Evolutionary conservation across 2,888 invertebrate species (phyloP), one percentile per base, ranked within the genome.

Genomic region (Campoletis raptor): DNA sequence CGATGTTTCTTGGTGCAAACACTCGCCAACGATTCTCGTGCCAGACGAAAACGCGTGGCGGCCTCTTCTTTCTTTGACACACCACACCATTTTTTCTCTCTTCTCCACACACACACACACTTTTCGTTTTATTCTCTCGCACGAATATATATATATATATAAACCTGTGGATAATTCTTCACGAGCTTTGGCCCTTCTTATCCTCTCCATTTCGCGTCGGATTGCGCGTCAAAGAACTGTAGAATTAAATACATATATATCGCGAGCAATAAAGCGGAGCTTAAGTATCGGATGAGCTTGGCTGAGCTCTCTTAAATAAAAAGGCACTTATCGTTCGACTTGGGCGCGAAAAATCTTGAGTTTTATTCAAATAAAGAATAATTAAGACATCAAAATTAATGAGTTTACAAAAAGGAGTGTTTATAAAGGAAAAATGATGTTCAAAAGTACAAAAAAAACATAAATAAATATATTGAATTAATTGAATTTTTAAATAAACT

Each of bases 1-100:
- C 91, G 80, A 85, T 83, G 91, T 64, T 24, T 85, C 74, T 21
- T 72, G 76, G 72, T 86, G 30, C 30, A 30, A 64, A 76, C 85
- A 85, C 74, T 66, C 87, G 70, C 87, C 81, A 72, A 85, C 64
- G 30, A 69, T 42, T 64, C 76, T 76, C 76, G 76, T 64, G 76
- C 10, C 64, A n/a, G 5, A 57, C 64, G 66, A 45, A 73, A 81
- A 72, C 81, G 72, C 66, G 81, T 73, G 81, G 73, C 64, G 73
- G 64, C 21, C 36, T 61, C 80, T 72, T 61, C 64, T 64, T 21
- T 81, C 73, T 76, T 45, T 36, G 42, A n/a, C n/a, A n/a, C n/a
- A 42, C 61, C 45, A 64, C 64, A 45, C 18, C 30, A 64, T 64
- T 64, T 64, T 64, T 37, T 76, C 66, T 61, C 54, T 37, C n/a